Evolutionary conservation across 2,888 invertebrate genomes (phyloP).

Genomic region (Mesoligia furuncula): DNA sequence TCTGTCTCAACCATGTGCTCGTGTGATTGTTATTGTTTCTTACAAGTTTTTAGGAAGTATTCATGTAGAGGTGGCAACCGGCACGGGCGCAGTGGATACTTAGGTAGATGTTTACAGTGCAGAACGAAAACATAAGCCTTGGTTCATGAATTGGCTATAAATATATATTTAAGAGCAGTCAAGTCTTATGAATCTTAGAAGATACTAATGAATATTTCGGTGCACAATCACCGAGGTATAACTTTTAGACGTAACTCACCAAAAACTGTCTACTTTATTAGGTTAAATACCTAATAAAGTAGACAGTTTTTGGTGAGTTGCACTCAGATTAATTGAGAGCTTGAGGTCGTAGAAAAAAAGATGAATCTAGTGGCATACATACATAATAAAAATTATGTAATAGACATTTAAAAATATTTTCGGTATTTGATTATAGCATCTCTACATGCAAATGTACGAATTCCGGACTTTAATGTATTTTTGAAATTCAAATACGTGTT

Average conservation of each 20-base stretch:
- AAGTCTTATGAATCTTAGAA: conserved; percentile 1
- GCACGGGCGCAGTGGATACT: background rate
- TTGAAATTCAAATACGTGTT: conserved; percentile 41
- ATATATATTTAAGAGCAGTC: conserved; percentile 39
- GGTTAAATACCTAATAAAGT: too few species aligned
- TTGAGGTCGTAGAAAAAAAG: conserved; percentile 16
- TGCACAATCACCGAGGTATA: conserved; percentile 15
- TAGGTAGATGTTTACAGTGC: conserved; percentile 28
- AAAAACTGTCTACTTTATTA: conserved; percentile 8
- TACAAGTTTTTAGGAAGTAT: conserved; percentile 48
- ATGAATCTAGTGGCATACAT: conserved; percentile 29
- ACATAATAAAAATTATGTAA: conserved; percentile 38
- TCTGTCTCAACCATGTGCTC: conserved; percentile 76
- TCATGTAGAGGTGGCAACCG: conserved; percentile 37
- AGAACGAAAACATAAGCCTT: conserved; percentile 35
- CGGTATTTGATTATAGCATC: conserved; percentile 41
- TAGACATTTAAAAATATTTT: conserved; percentile 24
- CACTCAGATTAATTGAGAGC: conserved; percentile 6
- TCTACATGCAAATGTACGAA: conserved; percentile 38
- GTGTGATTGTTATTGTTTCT: conserved; percentile 70
- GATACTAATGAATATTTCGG: conserved; percentile 15
- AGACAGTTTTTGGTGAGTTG: too few species aligned
- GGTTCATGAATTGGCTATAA: conserved; percentile 41
- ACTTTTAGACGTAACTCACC: background rate
- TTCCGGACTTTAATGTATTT: conserved; percentile 30